A percentile compares a stretch with the other conserved stretches of the same genome.
Evolutionary conservation across 2,113 vertebrate genomes (phyloP).

Genomic region (Bubo bubo): DNA sequence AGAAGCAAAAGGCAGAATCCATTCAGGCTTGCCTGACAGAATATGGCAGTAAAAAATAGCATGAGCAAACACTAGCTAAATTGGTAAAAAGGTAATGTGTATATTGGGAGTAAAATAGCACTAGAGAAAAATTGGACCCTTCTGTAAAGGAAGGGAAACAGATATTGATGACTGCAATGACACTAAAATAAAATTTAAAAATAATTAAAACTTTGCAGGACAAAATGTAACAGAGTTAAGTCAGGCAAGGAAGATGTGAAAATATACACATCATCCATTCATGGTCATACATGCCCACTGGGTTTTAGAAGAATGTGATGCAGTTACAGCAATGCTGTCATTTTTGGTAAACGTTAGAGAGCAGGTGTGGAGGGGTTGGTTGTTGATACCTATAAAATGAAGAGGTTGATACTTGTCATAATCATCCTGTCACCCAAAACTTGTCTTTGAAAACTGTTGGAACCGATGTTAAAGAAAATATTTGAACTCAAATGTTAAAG

Average conservation of each 20-base stretch:
- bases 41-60: conserved; percentile 1
- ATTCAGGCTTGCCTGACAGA: conserved; percentile 1
- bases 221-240: background rate
- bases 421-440: background rate
- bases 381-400: background rate
- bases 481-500: background rate
- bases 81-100: background rate
- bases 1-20: background rate
- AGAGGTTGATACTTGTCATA: background rate
- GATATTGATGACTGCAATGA: background rate
- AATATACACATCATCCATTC: background rate
- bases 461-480: background rate
- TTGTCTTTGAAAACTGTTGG: background rate
- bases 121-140: background rate
- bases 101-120: background rate
- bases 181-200: background rate
- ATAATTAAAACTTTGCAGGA: background rate
- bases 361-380: background rate
- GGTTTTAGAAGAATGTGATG: background rate
- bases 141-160: background rate
- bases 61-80: background rate
- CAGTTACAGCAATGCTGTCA: background rate
- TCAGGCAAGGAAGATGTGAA: background rate
- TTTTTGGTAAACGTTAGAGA: background rate
- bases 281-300: background rate